These are phyloP conservation scores for Anthrax anthrax DNA, from an alignment of 2,888 invertebrate genomes.

Conservation along the genomic window DNA sequence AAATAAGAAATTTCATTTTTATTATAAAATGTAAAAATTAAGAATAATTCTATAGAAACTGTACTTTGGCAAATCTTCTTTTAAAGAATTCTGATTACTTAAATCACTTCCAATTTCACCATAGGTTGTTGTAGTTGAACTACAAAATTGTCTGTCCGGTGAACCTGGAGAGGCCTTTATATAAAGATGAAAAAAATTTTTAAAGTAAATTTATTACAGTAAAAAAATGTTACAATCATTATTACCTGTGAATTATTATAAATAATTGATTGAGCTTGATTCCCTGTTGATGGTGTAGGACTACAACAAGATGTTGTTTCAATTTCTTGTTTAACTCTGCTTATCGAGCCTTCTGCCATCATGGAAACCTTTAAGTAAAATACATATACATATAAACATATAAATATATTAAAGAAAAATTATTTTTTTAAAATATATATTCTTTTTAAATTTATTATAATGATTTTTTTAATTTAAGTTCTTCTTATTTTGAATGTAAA, in stretches of 20 bases:
- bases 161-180: constrained; percentile 40
- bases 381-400: constrained; percentile 1
- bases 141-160: constrained; percentile 80
- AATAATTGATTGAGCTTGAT: constrained; percentile 11
- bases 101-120: constrained; percentile 36
- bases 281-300: constrained; percentile 15
- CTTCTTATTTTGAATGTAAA: no score
- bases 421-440: neutral
- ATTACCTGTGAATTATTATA: constrained; percentile 12
- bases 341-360: constrained; percentile 14
- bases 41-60: neutral
- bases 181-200: neutral
- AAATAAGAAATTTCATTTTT: neutral
- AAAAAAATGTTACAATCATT: no score
- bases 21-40: neutral
- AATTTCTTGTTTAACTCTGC: constrained; percentile 15
- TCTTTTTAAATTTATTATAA: no score
- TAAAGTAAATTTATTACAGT: neutral
- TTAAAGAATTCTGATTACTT: constrained; percentile 20
- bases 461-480: no score
- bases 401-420: neutral
- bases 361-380: constrained; percentile 10
- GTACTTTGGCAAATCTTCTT: constrained; percentile 17
- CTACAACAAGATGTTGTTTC: constrained; percentile 16
- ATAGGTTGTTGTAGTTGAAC: constrained; percentile 66